phyloP scores from a whole-genome alignment of 2,888 invertebrate genomes.

The Eupithecia exiguata region DNA sequence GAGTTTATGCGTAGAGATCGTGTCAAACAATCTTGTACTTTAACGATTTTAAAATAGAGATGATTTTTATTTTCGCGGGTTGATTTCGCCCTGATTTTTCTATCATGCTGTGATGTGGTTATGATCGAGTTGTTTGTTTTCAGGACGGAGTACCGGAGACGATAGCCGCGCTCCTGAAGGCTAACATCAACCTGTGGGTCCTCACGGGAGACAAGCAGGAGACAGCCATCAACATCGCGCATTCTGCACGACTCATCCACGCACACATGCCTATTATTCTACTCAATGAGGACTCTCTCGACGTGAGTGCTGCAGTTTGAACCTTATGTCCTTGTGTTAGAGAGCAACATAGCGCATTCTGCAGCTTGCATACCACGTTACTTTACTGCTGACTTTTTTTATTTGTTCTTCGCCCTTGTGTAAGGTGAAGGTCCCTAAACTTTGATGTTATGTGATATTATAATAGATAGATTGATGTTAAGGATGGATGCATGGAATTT shows the following conservation, averaged over 20 bases:
- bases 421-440: too few species aligned
- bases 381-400: too few species aligned
- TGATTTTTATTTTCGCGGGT: too few species aligned
- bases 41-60: neutral
- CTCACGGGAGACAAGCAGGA: constrained; percentile 99
- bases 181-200: constrained; percentile 98
- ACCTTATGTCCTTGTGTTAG: constrained; percentile 88
- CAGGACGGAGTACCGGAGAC: constrained; percentile 95
- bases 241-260: constrained; percentile 94
- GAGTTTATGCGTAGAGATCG: too few species aligned
- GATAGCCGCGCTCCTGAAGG: constrained; percentile 94
- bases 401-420: too few species aligned
- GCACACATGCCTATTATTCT: constrained; percentile 93
- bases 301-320: constrained; percentile 85
- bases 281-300: constrained; percentile 95
- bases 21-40: neutral
- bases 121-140: neutral
- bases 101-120: neutral
- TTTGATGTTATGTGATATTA: too few species aligned
- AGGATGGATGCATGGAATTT: too few species aligned
- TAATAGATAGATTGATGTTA: too few species aligned
- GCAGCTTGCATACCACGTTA: too few species aligned
- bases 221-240: constrained; percentile 99
- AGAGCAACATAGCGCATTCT: constrained; percentile 99
- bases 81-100: neutral